Conservation (phyloP, 2,113 vertebrate species). For the Chaenocephalus aceratus region DNA sequence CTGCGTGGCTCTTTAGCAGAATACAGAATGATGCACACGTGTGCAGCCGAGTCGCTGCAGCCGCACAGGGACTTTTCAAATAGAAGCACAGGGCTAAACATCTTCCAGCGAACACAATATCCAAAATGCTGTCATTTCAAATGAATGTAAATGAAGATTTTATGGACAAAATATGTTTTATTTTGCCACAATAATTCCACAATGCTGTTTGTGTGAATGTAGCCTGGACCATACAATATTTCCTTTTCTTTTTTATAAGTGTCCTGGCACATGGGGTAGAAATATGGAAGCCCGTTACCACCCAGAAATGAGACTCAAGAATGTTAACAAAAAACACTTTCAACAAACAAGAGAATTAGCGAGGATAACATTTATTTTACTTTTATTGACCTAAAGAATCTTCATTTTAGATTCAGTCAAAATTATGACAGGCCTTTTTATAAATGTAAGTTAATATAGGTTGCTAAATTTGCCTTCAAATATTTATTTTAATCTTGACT, state of each 20-base stretch:
- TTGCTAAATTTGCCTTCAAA: background rate
- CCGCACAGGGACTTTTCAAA: background rate
- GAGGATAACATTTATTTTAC: background rate
- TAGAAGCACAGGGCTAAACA: constrained; percentile 42
- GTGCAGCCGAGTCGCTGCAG: no score
- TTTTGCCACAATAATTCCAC: constrained; percentile 45
- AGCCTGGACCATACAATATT: constrained; percentile 2
- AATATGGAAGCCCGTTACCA: constrained; percentile 13
- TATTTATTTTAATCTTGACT: background rate
- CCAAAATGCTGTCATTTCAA: constrained; percentile 73
- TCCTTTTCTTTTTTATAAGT: background rate
- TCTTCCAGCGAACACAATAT: constrained; percentile 64
- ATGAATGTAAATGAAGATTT: constrained; percentile 70
- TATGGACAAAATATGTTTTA: constrained; percentile 14
- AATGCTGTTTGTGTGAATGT: constrained; percentile 70
- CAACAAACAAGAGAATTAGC: background rate
- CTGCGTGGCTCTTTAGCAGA: background rate
- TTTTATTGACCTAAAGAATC: background rate
- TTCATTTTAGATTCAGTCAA: background rate
- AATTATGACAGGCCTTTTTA: background rate
- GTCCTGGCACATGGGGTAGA: background rate
- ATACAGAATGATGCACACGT: background rate
- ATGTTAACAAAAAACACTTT: background rate
- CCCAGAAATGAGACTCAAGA: background rate
- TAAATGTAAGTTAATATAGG: background rate